phyloP scores from a whole-genome alignment of 2,113 vertebrate genomes.

The Rhinolophus sinicus region DNA sequence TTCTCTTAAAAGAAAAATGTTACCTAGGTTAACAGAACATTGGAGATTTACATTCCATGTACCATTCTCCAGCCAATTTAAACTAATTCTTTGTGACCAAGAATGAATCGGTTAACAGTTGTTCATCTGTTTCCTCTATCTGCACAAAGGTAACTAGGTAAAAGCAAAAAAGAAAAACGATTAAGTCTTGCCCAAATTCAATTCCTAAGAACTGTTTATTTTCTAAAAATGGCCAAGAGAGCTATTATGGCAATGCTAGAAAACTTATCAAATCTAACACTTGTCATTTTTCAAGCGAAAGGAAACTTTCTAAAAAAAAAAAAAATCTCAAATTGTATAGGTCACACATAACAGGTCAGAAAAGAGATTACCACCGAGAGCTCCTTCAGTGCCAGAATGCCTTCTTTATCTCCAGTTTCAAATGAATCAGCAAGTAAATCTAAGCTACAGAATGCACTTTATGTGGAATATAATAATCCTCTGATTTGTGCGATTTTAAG shows the following conservation, averaged over 20 bases:
- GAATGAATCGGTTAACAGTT: not conserved
- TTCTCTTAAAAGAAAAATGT: not conserved
- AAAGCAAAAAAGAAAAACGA: not conserved
- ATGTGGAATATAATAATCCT: not conserved
- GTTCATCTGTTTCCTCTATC: not conserved
- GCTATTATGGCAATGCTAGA: not conserved
- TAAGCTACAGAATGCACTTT: not conserved
- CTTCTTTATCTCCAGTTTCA: not conserved
- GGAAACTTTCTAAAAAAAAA: not conserved
- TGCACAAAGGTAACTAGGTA: not conserved
- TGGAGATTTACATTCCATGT: not conserved
- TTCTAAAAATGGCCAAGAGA: slow-evolving; percentile 30
- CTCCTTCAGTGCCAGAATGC: not conserved
- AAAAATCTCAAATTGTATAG: not conserved
- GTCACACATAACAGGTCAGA: not conserved
- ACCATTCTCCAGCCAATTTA: not conserved
- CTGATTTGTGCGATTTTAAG: not conserved
- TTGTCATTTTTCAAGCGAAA: slow-evolving; percentile 27
- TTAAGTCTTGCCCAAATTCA: slow-evolving; percentile 1
- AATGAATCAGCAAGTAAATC: not conserved
- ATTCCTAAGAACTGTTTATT: slow-evolving; percentile 27
- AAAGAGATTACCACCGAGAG: not conserved
- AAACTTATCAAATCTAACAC: not conserved
- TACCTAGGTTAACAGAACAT: not conserved
- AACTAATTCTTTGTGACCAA: not conserved